phyloP scores from a whole-genome alignment of 30 jellyfish, hydroid and myxozoan genomes.

The Nemopilema nomurai region DNA sequence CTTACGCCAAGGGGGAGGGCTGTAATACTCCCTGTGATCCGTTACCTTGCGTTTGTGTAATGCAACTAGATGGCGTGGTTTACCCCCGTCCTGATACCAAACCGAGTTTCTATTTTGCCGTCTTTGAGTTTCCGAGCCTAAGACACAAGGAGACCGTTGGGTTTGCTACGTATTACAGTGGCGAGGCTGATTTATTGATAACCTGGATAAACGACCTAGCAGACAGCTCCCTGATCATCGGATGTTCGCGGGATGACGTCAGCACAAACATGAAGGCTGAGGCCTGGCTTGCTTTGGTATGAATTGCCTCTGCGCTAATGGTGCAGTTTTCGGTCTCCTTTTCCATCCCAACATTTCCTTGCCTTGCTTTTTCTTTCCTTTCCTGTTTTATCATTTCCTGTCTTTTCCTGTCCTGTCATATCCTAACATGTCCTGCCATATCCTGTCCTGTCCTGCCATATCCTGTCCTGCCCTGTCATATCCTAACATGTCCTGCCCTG shows the following conservation, averaged over 20 bases:
- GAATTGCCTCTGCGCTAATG: background rate
- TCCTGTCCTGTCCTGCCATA: too few species aligned
- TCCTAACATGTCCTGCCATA: too few species aligned
- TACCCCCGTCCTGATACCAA: background rate
- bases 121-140: slow-evolving; percentile 35
- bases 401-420: too few species aligned
- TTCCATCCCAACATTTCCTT: too few species aligned
- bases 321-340: too few species aligned
- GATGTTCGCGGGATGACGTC: slow-evolving; percentile 53
- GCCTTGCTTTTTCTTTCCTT: too few species aligned
- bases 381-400: too few species aligned
- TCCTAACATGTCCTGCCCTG: too few species aligned
- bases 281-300: slow-evolving; percentile 64
- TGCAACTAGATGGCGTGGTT: slow-evolving; percentile 17
- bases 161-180: slow-evolving; percentile 10
- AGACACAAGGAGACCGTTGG: background rate
- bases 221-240: slow-evolving; percentile 41
- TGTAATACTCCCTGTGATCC: background rate
- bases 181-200: slow-evolving; percentile 13
- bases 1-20: slow-evolving; percentile 54
- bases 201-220: slow-evolving; percentile 22
- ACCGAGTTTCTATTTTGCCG: slow-evolving; percentile 7
- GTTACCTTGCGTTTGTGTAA: background rate
- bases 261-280: slow-evolving; percentile 18
- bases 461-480: too few species aligned